Conservation (phyloP, 2,888 invertebrate genomes). For the Cryptocephalus primarius region DNA sequence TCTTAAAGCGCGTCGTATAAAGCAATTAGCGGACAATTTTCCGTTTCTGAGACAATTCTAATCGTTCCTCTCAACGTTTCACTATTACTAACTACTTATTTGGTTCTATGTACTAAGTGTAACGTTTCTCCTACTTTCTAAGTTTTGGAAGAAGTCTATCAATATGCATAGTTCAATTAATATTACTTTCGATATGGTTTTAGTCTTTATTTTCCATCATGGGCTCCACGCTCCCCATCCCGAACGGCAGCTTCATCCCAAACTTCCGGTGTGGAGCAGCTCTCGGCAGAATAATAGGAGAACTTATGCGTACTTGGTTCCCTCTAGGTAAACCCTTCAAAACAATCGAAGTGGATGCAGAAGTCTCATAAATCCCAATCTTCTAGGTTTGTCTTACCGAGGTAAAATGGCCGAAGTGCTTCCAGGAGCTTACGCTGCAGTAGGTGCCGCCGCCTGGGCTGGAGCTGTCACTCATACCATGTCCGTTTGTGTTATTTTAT, state of each 20-base stretch:
- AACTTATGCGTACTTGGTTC: conserved; percentile 88
- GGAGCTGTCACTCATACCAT: conserved; percentile 95
- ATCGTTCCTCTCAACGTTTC: no score
- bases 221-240: conserved; percentile 92
- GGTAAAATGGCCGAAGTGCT: conserved; percentile 72
- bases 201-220: conserved; percentile 82
- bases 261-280: conserved; percentile 95
- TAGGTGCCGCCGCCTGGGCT: conserved; percentile 87
- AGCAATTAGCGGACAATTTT: no score
- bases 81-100: no score
- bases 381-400: conserved; percentile 70
- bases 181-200: conserved; percentile 11
- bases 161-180: no score
- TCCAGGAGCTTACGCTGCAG: conserved; percentile 91
- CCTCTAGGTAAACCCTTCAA: conserved; percentile 41
- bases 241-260: conserved; percentile 94
- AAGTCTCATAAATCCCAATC: no score
- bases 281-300: conserved; percentile 84
- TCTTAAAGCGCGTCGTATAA: no score
- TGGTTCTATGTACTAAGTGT: no score
- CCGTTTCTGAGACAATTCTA: no score
- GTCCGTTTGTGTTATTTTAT: conserved; percentile 87
- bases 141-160: no score
- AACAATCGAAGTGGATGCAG: no score
- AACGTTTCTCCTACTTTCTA: no score